Evolutionary conservation across 2,888 invertebrate genomes (phyloP).

Genomic region (Xestia ashworthii): DNA sequence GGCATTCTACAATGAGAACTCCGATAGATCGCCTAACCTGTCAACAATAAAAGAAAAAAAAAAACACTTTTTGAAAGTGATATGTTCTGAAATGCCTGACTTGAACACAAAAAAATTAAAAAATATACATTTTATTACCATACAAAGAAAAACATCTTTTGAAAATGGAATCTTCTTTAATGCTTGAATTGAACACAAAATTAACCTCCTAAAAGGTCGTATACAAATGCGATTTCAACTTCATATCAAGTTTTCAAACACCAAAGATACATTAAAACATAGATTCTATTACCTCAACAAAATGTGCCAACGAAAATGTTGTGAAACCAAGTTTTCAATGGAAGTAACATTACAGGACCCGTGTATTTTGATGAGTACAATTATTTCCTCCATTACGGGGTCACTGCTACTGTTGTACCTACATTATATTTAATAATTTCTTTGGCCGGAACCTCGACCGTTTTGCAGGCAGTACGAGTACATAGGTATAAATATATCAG

Average conservation of each 20-base stretch:
- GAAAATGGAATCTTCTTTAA: neutral
- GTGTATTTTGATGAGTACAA: conserved; percentile 27
- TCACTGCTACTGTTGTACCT: conserved; percentile 21
- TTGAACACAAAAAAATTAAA: too few species aligned
- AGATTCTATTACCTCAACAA: conserved; percentile 14
- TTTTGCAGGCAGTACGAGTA: conserved; percentile 4
- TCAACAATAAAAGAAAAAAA: too few species aligned
- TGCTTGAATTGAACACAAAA: neutral
- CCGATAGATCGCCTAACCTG: too few species aligned
- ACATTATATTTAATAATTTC: conserved; percentile 51
- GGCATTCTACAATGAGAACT: neutral
- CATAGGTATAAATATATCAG: neutral
- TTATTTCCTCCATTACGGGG: conserved; percentile 43
- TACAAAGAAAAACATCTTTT: neutral
- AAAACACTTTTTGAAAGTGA: too few species aligned
- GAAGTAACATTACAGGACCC: conserved; percentile 12
- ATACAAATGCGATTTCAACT: neutral
- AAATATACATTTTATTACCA: neutral
- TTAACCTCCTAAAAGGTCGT: neutral
- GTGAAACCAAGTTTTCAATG: neutral
- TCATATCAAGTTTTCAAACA: conserved; percentile 8
- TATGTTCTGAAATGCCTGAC: neutral
- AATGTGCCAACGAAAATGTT: conserved; percentile 1
- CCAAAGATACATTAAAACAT: neutral
- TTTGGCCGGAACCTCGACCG: conserved; percentile 24